Percentiles rank a stretch among this genome's conserved stretches.
Conservation (phyloP, 2,797 vertebrate genomes). For the Pangasius mekongensis region DNA sequence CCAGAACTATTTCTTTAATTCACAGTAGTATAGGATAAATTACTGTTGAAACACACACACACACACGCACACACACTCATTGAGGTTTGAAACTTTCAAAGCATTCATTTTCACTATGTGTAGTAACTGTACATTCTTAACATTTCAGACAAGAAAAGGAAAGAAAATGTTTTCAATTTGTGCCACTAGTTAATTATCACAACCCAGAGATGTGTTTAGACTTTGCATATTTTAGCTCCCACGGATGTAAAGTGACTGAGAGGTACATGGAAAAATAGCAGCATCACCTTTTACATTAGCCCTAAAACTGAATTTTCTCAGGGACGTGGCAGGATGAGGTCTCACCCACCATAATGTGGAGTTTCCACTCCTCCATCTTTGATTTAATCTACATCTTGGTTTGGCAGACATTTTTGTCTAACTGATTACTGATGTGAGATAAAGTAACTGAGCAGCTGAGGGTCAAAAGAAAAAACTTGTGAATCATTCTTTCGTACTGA, state of each 20-base stretch:
- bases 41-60: not conserved
- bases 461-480: not conserved
- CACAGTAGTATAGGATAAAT: not conserved
- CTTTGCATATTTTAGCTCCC: conserved; percentile 31
- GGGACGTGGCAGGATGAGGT: not conserved
- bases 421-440: not conserved
- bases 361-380: not conserved
- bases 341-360: not conserved
- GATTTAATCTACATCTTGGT: not conserved
- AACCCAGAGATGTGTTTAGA: conserved; percentile 11
- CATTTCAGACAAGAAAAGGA: not conserved
- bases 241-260: not conserved
- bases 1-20: not conserved
- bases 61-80: not conserved
- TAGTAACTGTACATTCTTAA: not conserved
- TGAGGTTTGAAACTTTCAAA: not conserved
- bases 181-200: conserved; percentile 23
- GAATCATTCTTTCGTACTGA: not conserved
- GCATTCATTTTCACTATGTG: not conserved
- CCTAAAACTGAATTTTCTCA: not conserved
- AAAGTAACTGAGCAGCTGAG: too few relatives aligned
- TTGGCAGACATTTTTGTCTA: not conserved
- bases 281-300: conserved; percentile 37
- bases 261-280: not conserved
- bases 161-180: not conserved